phyloP scores from a whole-genome alignment of 2,797 vertebrate species.

The Pagetopsis macropterus region DNA sequence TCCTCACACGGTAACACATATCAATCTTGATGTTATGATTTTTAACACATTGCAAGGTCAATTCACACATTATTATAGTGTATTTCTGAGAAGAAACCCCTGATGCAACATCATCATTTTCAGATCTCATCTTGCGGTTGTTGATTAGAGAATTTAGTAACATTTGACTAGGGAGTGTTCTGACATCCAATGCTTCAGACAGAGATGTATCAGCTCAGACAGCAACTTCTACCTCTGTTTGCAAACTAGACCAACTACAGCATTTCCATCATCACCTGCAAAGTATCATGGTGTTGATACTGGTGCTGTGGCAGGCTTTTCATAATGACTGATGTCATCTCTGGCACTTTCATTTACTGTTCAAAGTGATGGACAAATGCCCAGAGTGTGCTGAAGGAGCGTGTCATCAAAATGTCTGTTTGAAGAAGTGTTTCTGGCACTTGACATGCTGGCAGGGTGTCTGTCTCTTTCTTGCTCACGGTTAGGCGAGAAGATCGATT shows the following conservation, averaged over 20 bases:
- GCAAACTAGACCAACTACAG: conserved; percentile 24
- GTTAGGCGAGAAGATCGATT: conserved; percentile 63
- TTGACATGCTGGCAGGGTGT: conserved; percentile 56
- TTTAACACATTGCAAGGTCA: conserved; percentile 1
- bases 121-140: conserved; percentile 14
- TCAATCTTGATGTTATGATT: neutral
- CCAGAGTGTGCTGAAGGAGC: conserved; percentile 52
- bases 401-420: conserved; percentile 70
- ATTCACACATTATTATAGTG: neutral
- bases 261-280: conserved; percentile 46
- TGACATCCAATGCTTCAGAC: conserved; percentile 21
- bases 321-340: conserved; percentile 70
- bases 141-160: conserved; percentile 18
- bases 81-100: neutral
- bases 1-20: neutral
- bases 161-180: conserved; percentile 11
- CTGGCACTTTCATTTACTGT: conserved; percentile 71
- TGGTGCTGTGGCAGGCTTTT: conserved; percentile 53
- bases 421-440: conserved; percentile 67
- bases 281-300: conserved; percentile 46
- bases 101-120: conserved; percentile 15
- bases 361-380: conserved; percentile 75
- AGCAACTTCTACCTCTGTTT: conserved; percentile 20
- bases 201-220: conserved; percentile 27
- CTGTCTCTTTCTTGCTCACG: conserved; percentile 28